These are phyloP conservation scores for Zygothrica quintamaculata DNA, from an alignment of 2,888 invertebrate genomes.

Conservation along the genomic window DNA sequence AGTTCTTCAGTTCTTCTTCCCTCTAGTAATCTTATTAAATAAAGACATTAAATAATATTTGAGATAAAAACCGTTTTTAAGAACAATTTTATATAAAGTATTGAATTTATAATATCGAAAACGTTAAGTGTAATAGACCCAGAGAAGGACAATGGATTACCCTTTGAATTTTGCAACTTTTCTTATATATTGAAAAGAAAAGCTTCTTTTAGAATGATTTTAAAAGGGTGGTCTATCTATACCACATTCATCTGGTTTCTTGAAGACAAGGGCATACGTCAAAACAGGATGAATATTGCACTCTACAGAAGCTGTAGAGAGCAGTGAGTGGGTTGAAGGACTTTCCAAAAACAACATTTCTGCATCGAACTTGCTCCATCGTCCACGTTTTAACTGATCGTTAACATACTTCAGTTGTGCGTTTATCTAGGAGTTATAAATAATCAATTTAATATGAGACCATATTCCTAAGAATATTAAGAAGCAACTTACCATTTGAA, in stretches of 20 bases:
- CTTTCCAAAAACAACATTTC: slow-evolving; percentile 66
- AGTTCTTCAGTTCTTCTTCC: too few species aligned
- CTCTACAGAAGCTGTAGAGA: slow-evolving; percentile 56
- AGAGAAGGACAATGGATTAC: too few species aligned
- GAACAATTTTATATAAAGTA: too few species aligned
- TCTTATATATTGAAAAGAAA: too few species aligned
- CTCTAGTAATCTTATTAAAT: too few species aligned
- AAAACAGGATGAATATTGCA: slow-evolving; percentile 63
- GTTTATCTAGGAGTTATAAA: slow-evolving; percentile 55
- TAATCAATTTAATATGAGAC: neutral
- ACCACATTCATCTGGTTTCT: slow-evolving; percentile 70
- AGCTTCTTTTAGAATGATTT: neutral
- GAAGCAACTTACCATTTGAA: slow-evolving; percentile 56
- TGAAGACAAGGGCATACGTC: slow-evolving; percentile 65
- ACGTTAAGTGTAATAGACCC: too few species aligned
- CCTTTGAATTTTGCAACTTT: too few species aligned
- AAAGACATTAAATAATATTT: too few species aligned
- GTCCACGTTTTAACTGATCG: slow-evolving; percentile 58
- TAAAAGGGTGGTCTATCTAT: slow-evolving; percentile 62
- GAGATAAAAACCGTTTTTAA: too few species aligned
- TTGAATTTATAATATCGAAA: too few species aligned
- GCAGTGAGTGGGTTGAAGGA: slow-evolving; percentile 65
- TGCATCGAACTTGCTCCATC: slow-evolving; percentile 69
- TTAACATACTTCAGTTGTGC: slow-evolving; percentile 68
- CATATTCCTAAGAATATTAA: neutral